These are phyloP conservation scores for Caenorhabditis briggsae DNA, from an alignment of 1,140 invertebrate species.

Conservation along the genomic window DNA sequence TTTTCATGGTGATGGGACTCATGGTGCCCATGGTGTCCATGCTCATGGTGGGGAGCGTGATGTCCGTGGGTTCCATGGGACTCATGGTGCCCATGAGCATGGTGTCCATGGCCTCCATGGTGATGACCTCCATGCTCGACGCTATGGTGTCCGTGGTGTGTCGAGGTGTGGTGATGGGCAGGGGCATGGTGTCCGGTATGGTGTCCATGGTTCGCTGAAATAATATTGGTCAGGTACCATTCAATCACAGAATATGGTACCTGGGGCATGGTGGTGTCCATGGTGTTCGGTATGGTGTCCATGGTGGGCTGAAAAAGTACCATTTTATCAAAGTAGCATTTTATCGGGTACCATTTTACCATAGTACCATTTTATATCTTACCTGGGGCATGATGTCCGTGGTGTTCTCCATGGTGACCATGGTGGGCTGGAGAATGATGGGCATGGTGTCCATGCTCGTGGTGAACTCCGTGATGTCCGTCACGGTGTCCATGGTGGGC, in stretches of 20 bases:
- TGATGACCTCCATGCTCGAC: neutral
- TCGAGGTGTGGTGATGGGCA: neutral
- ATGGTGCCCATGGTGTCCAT: neutral
- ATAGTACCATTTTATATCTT: neutral
- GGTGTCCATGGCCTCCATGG: neutral
- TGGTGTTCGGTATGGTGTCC: neutral
- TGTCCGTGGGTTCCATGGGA: neutral
- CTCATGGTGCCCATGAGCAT: neutral
- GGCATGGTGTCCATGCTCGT: neutral
- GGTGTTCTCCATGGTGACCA: neutral
- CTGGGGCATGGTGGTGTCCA: neutral
- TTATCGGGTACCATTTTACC: neutral
- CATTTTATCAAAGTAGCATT: neutral
- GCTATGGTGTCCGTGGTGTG: neutral
- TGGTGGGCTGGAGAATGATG: no score
- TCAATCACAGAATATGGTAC: neutral
- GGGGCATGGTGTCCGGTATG: neutral
- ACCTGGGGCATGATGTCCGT: neutral
- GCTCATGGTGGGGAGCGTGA: slow-evolving; percentile 1
- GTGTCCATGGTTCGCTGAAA: slow-evolving; percentile 7
- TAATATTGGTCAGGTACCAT: neutral
- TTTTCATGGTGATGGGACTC: neutral
- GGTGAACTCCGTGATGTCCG: neutral
- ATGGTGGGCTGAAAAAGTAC: neutral
- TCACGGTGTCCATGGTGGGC: neutral